These are phyloP conservation scores for Echeneis naucrates DNA, from an alignment of 2,797 vertebrate genomes.

Conservation along the genomic window DNA sequence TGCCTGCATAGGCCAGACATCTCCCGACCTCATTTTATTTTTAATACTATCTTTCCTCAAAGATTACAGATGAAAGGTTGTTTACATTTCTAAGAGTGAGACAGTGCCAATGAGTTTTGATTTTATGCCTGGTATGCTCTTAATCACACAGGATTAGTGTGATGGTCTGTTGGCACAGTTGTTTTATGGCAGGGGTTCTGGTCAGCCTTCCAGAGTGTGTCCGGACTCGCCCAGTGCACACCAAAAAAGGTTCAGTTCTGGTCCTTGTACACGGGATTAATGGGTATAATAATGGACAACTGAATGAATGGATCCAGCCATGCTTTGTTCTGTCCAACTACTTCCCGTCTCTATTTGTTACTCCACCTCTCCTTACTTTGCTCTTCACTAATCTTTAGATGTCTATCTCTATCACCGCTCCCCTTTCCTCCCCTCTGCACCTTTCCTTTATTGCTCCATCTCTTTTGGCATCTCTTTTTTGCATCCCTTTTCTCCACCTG, in stretches of 20 bases:
- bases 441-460: slow-evolving; percentile 3
- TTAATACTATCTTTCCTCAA: neutral
- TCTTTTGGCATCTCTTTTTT: slow-evolving; percentile 14
- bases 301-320: slow-evolving; percentile 30
- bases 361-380: slow-evolving; percentile 4
- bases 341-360: slow-evolving; percentile 30
- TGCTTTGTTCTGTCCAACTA: slow-evolving; percentile 6
- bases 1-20: too few species aligned
- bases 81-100: neutral
- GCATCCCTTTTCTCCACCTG: slow-evolving; percentile 5
- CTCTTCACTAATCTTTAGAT: slow-evolving; percentile 20
- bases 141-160: too few species aligned
- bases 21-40: too few species aligned
- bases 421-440: neutral
- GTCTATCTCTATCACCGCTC: slow-evolving; percentile 26
- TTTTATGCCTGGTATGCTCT: neutral
- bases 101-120: neutral
- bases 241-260: neutral
- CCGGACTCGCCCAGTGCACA: neutral
- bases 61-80: neutral
- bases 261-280: neutral
- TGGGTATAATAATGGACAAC: slow-evolving; percentile 22
- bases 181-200: neutral
- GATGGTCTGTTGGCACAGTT: neutral
- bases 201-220: neutral